A percentile compares a stretch with the other conserved stretches of the same genome.
phyloP scores from a whole-genome alignment of 2,888 invertebrate genomes.

The Alitta virens region DNA sequence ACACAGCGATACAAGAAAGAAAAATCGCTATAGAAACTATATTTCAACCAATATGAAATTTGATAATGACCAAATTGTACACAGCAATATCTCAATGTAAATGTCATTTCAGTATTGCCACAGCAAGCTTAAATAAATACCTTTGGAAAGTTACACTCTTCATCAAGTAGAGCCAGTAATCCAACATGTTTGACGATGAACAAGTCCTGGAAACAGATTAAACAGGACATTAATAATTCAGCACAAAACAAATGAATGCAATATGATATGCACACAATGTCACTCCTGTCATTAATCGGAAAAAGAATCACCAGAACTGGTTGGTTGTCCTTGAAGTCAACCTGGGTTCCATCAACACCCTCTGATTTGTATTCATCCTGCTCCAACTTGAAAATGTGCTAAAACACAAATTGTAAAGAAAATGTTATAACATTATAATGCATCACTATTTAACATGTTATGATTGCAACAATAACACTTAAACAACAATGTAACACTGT shows the following conservation, averaged over 20 bases:
- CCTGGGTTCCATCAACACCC: slow-evolving; percentile 51
- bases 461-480: not conserved
- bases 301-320: slow-evolving; percentile 35
- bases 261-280: not conserved
- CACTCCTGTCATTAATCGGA: not conserved
- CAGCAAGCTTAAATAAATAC: slow-evolving; percentile 28
- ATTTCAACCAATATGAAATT: too few relatives aligned
- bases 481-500: too few relatives aligned
- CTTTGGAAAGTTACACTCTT: slow-evolving; percentile 51
- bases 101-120: too few relatives aligned
- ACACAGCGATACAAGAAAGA: too few relatives aligned
- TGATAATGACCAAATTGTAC: too few relatives aligned
- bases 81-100: too few relatives aligned
- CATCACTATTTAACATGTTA: not conserved
- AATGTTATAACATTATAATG: not conserved
- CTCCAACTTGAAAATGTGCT: slow-evolving; percentile 55
- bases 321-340: slow-evolving; percentile 53
- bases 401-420: slow-evolving; percentile 16
- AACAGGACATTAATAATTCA: too few relatives aligned
- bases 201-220: not conserved
- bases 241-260: too few relatives aligned
- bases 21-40: too few relatives aligned
- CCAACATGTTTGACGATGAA: slow-evolving; percentile 51
- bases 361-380: slow-evolving; percentile 52
- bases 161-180: slow-evolving; percentile 49